Conservation (phyloP, 2,888 invertebrate genomes). For the Dolichomitus sp. region DNA sequence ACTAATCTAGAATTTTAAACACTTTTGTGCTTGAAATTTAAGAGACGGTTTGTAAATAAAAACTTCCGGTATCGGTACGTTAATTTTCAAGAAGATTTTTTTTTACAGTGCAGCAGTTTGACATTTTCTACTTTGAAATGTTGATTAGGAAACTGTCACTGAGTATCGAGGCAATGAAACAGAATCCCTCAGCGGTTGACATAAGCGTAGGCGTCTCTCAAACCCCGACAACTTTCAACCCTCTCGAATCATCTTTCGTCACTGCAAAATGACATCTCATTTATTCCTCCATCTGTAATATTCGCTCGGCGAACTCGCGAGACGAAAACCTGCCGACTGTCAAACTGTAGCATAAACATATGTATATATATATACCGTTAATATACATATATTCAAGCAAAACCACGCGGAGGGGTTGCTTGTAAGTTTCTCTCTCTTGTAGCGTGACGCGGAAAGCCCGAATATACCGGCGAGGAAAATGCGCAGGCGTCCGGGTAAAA, state of each 20-base stretch:
- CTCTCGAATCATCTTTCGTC: conserved; percentile 14
- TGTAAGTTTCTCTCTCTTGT: conserved; percentile 42
- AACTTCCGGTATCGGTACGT: no score
- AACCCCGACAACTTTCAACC: not conserved
- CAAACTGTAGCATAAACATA: not conserved
- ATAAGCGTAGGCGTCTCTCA: not conserved
- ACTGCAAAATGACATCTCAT: conserved; percentile 16
- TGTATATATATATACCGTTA: not conserved
- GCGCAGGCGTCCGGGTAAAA: conserved; percentile 80
- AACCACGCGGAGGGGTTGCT: conserved; percentile 53
- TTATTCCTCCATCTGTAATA: conserved; percentile 1
- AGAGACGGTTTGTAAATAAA: no score
- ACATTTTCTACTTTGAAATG: not conserved
- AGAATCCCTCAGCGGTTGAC: not conserved
- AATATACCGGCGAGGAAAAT: conserved; percentile 66
- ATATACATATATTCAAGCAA: not conserved
- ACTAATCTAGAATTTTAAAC: no score
- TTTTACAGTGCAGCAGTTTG: not conserved
- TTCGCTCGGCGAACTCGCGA: not conserved
- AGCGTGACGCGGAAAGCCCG: conserved; percentile 51
- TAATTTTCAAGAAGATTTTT: no score
- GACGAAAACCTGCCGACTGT: not conserved
- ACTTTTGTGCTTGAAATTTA: no score
- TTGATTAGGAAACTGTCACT: not conserved
- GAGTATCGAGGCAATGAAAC: not conserved